Evolutionary conservation across 2,113 vertebrate species (phyloP), one percentile per base, ranked within the genome.

Genomic region (Anser brachyrhynchus): DNA sequence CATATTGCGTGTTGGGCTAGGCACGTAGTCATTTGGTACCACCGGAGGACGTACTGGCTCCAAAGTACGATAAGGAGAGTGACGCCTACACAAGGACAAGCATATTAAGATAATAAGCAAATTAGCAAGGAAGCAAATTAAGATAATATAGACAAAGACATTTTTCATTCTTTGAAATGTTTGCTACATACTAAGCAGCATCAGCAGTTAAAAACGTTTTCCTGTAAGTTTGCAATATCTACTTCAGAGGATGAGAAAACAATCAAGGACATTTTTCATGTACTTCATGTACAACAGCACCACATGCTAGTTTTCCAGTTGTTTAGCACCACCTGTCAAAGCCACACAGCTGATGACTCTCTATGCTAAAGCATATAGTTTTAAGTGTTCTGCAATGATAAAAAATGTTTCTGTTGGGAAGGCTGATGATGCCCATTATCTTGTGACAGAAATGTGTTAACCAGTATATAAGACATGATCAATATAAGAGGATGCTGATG

Each of bases 1-100:
- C 98, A 98, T 98, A 98, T 98, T 99, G 98, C 99, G 99, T 87
- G 99, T 99, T 97, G 99, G 99, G 98, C 99, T 99, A 84, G 98
- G 99, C 98, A 99, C 99, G 92, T 99, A 99, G 98, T 99, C 99
- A 96, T 99, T 99, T 98, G 99, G 99, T 97, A 99, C 98, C 98
- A 99, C 99, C 44, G 99, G 99, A 90, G 99, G 99, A 98, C 99
- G 99, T 97, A 99, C 99, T 55, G 99, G 99, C 98, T 99, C 99
- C 93, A 99, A 98, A 31, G 99, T 99, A 98, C 99, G 98, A 97
- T 99, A 99, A 96, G 99, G 99, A 98, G 99, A 99, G 98, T 99
- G 99, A 97, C 99, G 99, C 98, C 99, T 99, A 98, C 97, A 98
- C 97, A 97, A 93, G 96, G 87, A 98, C 97, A 95, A 97, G 92